A percentile compares a stretch with the other conserved stretches of the same genome.
phyloP scores from a whole-genome alignment of 2,888 invertebrate species.

The Lasioglossum malachurum region DNA sequence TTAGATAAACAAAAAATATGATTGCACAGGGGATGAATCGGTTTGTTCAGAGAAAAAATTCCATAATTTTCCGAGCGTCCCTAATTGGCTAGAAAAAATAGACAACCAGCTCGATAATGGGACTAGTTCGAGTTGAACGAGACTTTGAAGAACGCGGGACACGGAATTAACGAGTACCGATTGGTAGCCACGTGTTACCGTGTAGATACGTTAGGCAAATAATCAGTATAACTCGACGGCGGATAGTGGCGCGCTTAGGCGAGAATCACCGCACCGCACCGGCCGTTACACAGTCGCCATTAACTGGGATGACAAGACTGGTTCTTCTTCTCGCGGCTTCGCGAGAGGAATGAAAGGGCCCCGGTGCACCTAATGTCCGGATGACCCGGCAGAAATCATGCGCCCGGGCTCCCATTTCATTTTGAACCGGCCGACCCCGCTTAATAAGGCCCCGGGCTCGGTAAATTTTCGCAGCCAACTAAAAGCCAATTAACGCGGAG shows the following conservation, averaged over 20 bases:
- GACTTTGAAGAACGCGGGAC: neutral
- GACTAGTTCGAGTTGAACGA: neutral
- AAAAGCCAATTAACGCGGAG: slow-evolving; percentile 49
- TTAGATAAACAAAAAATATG: neutral
- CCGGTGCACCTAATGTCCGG: slow-evolving; percentile 40
- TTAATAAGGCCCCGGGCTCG: slow-evolving; percentile 42
- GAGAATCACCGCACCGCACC: neutral
- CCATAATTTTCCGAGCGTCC: neutral
- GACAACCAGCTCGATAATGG: neutral
- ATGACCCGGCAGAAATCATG: slow-evolving; percentile 48
- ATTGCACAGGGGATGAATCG: neutral
- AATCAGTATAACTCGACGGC: slow-evolving; percentile 7
- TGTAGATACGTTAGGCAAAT: slow-evolving; percentile 5
- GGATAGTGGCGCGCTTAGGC: neutral
- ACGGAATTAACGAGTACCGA: slow-evolving; percentile 5
- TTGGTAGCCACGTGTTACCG: neutral
- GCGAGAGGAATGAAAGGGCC: slow-evolving; percentile 23
- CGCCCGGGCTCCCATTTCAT: slow-evolving; percentile 32
- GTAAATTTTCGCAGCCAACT: slow-evolving; percentile 41
- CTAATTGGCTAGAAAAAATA: neutral
- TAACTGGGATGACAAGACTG: slow-evolving; percentile 58
- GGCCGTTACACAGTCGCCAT: slow-evolving; percentile 43
- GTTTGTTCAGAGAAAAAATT: neutral
- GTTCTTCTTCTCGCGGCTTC: slow-evolving; percentile 16
- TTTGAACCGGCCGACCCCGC: slow-evolving; percentile 36